Evolutionary conservation across 2,888 invertebrate species (phyloP).

Genomic region (Aphidoletes aphidimyza): DNA sequence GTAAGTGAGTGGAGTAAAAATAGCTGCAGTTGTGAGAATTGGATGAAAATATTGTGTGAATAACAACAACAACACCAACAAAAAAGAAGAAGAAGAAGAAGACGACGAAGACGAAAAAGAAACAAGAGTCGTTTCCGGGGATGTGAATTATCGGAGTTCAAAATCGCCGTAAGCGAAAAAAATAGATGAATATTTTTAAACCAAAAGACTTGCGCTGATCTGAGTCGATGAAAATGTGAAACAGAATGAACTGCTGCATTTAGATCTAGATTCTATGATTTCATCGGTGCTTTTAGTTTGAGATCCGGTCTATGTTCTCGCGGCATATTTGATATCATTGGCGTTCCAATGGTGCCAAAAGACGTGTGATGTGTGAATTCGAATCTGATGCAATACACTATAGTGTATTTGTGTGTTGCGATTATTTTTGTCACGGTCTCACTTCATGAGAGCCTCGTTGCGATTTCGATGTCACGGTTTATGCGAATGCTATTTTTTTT

Average conservation of each 20-base stretch:
- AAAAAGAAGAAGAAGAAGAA: too few relatives aligned
- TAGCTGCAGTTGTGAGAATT: slow-evolving; percentile 23
- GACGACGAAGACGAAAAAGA: too few relatives aligned
- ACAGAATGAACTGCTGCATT: too few relatives aligned
- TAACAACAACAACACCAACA: too few relatives aligned
- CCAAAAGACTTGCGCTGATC: background rate
- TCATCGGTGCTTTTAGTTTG: background rate
- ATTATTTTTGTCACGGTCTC: slow-evolving; percentile 20
- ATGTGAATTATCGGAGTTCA: too few relatives aligned
- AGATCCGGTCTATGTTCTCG: too few relatives aligned
- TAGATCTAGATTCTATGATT: background rate
- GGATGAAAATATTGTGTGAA: background rate
- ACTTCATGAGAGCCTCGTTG: slow-evolving; percentile 21
- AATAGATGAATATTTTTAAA: background rate
- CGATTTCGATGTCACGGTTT: slow-evolving; percentile 13
- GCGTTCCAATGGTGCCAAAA: too few relatives aligned
- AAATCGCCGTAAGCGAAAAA: background rate
- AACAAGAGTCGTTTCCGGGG: too few relatives aligned
- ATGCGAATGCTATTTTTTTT: background rate
- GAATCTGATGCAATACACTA: slow-evolving; percentile 2
- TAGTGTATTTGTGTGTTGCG: too few relatives aligned
- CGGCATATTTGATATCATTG: too few relatives aligned
- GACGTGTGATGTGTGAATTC: background rate
- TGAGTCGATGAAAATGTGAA: too few relatives aligned
- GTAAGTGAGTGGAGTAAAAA: slow-evolving; percentile 30